Evolutionary conservation across 2,888 invertebrate species (phyloP), one percentile per base, ranked within the genome.

Genomic region (Poecilus cupreus): DNA sequence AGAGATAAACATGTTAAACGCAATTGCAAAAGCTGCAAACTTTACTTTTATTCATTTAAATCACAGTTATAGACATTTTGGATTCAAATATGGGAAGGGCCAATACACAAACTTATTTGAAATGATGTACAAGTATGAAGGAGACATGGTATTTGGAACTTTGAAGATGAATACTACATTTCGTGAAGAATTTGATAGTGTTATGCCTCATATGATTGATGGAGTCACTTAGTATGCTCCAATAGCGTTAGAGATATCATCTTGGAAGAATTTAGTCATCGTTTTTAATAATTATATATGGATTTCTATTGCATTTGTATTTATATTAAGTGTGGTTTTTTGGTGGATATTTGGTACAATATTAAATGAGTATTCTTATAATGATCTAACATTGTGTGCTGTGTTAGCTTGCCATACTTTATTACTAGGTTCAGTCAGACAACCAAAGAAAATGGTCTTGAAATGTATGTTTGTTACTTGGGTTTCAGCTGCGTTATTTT

Each of bases 251-350:
- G 22, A 77, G 18, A 16, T 60, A 2, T 54, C 60, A 2, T 37
- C 57, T 11, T 77, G 77, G 77, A 77, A 77, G 22, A 77, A 77
- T 60, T 39, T 57, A 5, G 4, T 77, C 0, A 37, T 77, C 10
- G 77, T 57, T 20, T 77, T 57, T 13, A n/a, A 57, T 16, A 57
- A 3, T 0, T 1, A 26, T 3, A 3, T 77, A 11, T 77, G 77
- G 77, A 39, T 77, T 39, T n/a, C 37, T 60, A 37, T 77, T n/a
- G 11, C 18, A 13, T 16, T 10, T 10, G 3, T 60, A 6, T 26
- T 57, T 10, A 13, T 13, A 10, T 4, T 39, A 5, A 57, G 10
- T 77, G 16, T 57, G 3, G 1, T 77, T n/a, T 11, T 20, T 13
- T 77, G 77, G 77, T 24, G 77, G 39, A 13, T 57, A 13, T 39